Evolutionary conservation across 2,797 vertebrate species (phyloP).

Genomic region (Alectoris magna): DNA sequence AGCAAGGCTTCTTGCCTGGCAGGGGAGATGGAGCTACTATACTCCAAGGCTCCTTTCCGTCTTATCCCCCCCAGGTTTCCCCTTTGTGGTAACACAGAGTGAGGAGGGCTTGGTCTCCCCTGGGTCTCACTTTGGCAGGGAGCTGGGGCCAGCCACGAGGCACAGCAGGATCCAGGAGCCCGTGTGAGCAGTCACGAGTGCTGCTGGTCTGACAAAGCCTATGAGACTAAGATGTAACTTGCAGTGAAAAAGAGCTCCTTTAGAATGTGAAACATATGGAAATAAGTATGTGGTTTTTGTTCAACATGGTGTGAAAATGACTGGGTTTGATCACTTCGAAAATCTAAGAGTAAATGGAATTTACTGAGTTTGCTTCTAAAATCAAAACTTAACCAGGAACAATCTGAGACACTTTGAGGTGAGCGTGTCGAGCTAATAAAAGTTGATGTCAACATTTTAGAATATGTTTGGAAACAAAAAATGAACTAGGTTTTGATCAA

Average conservation of each 20-base stretch:
- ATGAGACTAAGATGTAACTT: not conserved
- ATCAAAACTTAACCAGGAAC: not conserved
- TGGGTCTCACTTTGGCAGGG: rapidly evolving
- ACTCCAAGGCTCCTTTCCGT: not conserved
- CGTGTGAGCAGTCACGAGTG: not conserved
- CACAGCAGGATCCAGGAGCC: not conserved
- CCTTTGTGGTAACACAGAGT: not conserved
- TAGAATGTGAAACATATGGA: not conserved
- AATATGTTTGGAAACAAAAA: slow-evolving; percentile 49
- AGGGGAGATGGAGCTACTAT: not conserved
- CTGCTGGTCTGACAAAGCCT: not conserved
- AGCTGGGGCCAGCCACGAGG: not conserved
- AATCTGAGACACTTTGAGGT: slow-evolving; percentile 48
- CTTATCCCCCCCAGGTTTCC: not conserved
- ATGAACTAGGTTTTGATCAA: slow-evolving; percentile 68
- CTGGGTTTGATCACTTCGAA: slow-evolving; percentile 50
- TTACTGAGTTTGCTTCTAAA: slow-evolving; percentile 25
- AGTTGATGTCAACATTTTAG: slow-evolving; percentile 65
- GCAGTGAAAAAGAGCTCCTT: not conserved
- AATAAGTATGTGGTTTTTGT: slow-evolving; percentile 6
- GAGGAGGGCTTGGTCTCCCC: not conserved
- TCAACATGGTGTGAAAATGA: not conserved
- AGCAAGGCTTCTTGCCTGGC: not conserved
- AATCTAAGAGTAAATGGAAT: slow-evolving; percentile 33
- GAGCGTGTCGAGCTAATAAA: slow-evolving; percentile 58